These are phyloP conservation scores for Ataeniobius toweri DNA, from an alignment of 2,797 vertebrate species.

Conservation along the genomic window DNA sequence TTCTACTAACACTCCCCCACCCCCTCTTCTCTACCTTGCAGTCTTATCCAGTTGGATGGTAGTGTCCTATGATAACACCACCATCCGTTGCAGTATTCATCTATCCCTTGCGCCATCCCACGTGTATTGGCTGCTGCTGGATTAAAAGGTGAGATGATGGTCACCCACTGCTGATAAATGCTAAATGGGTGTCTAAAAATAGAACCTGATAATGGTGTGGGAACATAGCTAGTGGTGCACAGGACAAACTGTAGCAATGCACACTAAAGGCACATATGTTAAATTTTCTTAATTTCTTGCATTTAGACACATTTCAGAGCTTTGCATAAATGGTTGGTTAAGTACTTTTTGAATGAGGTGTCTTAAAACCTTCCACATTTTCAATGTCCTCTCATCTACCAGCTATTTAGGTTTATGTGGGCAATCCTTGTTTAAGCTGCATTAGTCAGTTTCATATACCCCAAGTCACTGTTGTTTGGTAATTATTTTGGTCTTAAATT, in stretches of 20 bases:
- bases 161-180: constrained; percentile 69
- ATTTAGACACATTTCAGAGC: constrained; percentile 18
- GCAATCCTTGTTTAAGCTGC: background rate
- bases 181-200: constrained; percentile 69
- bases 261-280: constrained; percentile 3
- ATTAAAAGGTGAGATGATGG: constrained; percentile 74
- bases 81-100: constrained; percentile 35
- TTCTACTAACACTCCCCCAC: constrained; percentile 37
- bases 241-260: constrained; percentile 37
- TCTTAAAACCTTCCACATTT: background rate
- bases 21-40: constrained; percentile 15
- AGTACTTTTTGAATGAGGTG: background rate
- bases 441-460: constrained; percentile 6
- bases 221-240: constrained; percentile 49
- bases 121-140: constrained; percentile 48
- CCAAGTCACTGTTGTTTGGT: background rate
- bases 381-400: background rate
- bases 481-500: background rate
- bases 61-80: constrained; percentile 45
- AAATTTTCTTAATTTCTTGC: constrained; percentile 10
- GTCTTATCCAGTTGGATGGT: constrained; percentile 38
- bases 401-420: constrained; percentile 7
- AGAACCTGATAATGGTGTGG: constrained; percentile 65
- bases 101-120: constrained; percentile 14
- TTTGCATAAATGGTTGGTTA: constrained; percentile 15